Evolutionary conservation across 2,888 invertebrate species (phyloP).

Genomic region (Zeuzera pyrina): DNA sequence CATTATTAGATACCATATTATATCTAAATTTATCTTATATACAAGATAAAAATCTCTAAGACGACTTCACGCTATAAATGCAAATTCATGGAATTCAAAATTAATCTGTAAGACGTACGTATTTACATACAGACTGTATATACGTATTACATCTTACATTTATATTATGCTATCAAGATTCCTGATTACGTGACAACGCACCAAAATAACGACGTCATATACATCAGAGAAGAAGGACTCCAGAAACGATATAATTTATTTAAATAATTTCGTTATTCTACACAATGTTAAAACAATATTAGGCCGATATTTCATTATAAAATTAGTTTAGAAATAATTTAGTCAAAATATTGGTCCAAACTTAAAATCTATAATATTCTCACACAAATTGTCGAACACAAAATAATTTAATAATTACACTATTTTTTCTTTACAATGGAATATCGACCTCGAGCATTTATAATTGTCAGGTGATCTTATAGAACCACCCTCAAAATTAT

Average conservation of each 20-base stretch:
- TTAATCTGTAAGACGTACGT: constrained; percentile 47
- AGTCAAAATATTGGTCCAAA: too few species aligned
- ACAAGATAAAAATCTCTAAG: constrained; percentile 69
- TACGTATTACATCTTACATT: constrained; percentile 38
- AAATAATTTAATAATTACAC: too few species aligned
- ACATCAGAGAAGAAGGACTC: too few species aligned
- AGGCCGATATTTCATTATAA: too few species aligned
- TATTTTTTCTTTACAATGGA: too few species aligned
- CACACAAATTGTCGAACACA: too few species aligned
- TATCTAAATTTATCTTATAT: constrained; percentile 62
- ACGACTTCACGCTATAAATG: constrained; percentile 69
- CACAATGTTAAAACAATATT: constrained; percentile 6
- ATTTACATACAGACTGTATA: background rate
- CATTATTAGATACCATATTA: constrained; percentile 45
- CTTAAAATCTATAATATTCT: too few species aligned
- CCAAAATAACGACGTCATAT: constrained; percentile 21
- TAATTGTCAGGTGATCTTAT: too few species aligned
- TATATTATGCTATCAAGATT: constrained; percentile 61
- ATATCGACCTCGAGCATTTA: too few species aligned
- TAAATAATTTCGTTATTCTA: too few species aligned
- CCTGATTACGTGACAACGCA: constrained; percentile 38
- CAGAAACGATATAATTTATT: too few species aligned
- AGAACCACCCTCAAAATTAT: too few species aligned
- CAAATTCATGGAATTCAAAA: constrained; percentile 74
- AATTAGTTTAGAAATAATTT: constrained; percentile 10